A percentile compares a stretch with the other conserved stretches of the same genome.
These are phyloP conservation scores for Lumbricus terrestris DNA, from an alignment of 2,888 invertebrate genomes.

Conservation along the genomic window DNA sequence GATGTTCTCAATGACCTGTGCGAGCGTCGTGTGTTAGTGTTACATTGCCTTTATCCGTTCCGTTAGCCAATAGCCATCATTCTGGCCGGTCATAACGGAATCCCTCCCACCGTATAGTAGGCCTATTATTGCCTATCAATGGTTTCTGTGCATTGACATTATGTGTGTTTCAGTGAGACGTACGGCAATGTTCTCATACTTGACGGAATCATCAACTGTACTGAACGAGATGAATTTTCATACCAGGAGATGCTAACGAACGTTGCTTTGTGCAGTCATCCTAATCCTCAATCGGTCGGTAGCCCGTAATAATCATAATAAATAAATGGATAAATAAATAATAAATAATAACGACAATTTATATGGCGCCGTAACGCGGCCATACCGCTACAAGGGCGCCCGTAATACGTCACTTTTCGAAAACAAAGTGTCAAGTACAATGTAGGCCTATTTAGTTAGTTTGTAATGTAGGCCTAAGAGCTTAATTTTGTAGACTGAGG, in stretches of 20 bases:
- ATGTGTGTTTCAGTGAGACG: slow-evolving; percentile 38
- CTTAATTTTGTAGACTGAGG: background rate
- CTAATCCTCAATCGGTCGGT: slow-evolving; percentile 84
- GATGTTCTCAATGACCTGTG: too few relatives aligned
- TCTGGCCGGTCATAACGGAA: background rate
- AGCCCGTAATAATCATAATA: too few relatives aligned
- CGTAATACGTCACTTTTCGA: background rate
- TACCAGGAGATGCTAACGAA: slow-evolving; percentile 99
- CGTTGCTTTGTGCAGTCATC: slow-evolving; percentile 85
- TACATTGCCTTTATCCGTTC: background rate
- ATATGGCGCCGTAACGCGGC: too few relatives aligned
- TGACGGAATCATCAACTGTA: slow-evolving; percentile 95
- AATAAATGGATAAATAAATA: too few relatives aligned
- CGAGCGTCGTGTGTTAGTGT: background rate
- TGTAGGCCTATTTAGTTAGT: background rate
- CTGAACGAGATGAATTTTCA: slow-evolving; percentile 91
- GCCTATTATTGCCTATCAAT: background rate
- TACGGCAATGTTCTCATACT: slow-evolving; percentile 84
- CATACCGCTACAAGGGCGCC: too few relatives aligned
- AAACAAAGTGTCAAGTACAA: background rate
- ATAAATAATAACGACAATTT: too few relatives aligned
- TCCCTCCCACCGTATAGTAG: background rate
- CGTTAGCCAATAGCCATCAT: background rate
- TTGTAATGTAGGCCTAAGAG: background rate
- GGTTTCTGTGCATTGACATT: background rate